A percentile compares a stretch with the other conserved stretches of the same genome.
These are phyloP conservation scores for Cherax destructor DNA, from an alignment of 1,140 invertebrate genomes.

Conservation along the genomic window DNA sequence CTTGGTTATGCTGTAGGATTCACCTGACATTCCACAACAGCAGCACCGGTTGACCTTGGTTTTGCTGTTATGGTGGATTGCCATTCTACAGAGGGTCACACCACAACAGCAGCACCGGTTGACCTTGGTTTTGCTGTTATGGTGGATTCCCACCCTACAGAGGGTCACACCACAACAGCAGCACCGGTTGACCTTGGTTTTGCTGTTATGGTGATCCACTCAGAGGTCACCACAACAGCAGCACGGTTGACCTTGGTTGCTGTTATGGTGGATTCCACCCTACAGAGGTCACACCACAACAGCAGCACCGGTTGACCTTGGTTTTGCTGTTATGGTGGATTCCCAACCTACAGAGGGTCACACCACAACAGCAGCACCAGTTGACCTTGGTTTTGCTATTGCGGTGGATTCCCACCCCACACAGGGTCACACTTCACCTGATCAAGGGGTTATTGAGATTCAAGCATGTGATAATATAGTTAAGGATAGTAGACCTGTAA, in stretches of 20 bases:
- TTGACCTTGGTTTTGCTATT: background rate
- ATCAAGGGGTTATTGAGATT: background rate
- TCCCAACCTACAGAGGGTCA: background rate
- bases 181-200: background rate
- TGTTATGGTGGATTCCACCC: background rate
- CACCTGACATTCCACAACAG: background rate
- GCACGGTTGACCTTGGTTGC: no score
- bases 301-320: background rate
- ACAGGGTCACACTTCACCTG: background rate
- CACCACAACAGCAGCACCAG: background rate
- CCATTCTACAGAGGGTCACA: background rate
- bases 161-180: background rate
- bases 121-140: background rate
- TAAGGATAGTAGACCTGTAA: background rate
- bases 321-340: background rate
- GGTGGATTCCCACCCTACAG: background rate
- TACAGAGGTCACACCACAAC: background rate
- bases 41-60: background rate
- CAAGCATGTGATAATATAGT: background rate
- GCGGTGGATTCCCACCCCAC: background rate
- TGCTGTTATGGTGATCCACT: background rate
- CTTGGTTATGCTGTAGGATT: background rate
- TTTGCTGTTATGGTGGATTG: background rate
- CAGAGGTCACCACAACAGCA: no score
- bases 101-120: background rate